Percentiles rank a stretch among this genome's conserved stretches.
Evolutionary conservation across 2,113 vertebrate species (phyloP).

Genomic region (Calidris pugnax): DNA sequence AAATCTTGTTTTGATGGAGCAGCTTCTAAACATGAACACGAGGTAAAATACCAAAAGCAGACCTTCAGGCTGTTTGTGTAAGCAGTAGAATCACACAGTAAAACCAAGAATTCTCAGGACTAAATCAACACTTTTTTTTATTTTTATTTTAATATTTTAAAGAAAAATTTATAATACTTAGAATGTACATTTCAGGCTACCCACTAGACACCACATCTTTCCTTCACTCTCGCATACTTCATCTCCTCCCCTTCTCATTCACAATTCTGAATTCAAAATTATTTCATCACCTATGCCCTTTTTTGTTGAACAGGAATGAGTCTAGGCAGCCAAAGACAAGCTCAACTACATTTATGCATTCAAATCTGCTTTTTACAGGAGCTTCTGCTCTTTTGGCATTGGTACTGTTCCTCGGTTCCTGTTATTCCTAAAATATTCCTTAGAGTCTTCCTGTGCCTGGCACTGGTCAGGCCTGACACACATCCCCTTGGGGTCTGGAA

Average conservation of each 20-base stretch:
- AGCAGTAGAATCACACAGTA: neutral
- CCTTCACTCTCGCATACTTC: neutral
- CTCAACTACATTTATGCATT: neutral
- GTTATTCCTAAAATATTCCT: neutral
- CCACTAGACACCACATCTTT: neutral
- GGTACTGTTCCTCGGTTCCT: neutral
- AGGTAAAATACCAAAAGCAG: slow-evolving; percentile 6
- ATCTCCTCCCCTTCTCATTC: neutral
- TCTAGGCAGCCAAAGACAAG: neutral
- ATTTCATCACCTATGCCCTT: slow-evolving; percentile 25
- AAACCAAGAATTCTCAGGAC: neutral
- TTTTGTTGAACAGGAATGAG: slow-evolving; percentile 11
- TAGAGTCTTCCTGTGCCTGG: neutral
- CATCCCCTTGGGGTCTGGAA: neutral
- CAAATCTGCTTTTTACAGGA: slow-evolving; percentile 30
- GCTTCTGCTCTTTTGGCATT: neutral
- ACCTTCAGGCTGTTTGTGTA: neutral
- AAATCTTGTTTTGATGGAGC: neutral
- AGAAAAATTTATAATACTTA: neutral
- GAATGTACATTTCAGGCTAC: neutral
- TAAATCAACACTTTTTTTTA: neutral
- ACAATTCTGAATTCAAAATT: slow-evolving; percentile 43
- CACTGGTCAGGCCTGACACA: neutral
- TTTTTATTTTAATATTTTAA: neutral
- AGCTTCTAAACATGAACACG: neutral